phyloP scores from a whole-genome alignment of 2,888 invertebrate genomes.

The Psococerastis gibbosa region DNA sequence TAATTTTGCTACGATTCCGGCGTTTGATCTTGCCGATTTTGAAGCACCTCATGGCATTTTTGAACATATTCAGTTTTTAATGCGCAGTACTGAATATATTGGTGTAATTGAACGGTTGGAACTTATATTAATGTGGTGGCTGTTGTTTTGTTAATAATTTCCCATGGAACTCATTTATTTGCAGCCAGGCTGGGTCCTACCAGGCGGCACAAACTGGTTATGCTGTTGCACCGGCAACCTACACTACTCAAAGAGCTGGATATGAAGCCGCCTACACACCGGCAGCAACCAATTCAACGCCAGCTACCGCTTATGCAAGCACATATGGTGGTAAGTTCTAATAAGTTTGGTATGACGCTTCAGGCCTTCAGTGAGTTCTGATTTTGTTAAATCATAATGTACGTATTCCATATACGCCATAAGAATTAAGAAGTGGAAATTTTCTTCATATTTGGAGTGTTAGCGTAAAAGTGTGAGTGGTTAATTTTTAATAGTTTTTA shows the following conservation, averaged over 20 bases:
- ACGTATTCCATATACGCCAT: too few relatives aligned
- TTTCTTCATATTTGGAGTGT: too few relatives aligned
- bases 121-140: slow-evolving; percentile 21
- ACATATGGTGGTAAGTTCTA: slow-evolving; percentile 35
- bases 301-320: slow-evolving; percentile 30
- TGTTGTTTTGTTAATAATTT: slow-evolving; percentile 6
- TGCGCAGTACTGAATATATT: too few relatives aligned
- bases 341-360: too few relatives aligned
- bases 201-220: slow-evolving; percentile 68
- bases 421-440: too few relatives aligned
- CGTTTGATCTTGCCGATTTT: neutral
- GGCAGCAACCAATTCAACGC: slow-evolving; percentile 37
- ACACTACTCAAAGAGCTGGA: slow-evolving; percentile 64
- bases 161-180: slow-evolving; percentile 5
- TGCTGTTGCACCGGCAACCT: slow-evolving; percentile 58
- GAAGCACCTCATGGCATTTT: too few relatives aligned
- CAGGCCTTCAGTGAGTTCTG: too few relatives aligned
- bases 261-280: slow-evolving; percentile 73
- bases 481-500: too few relatives aligned
- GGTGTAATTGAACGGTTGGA: slow-evolving; percentile 9
- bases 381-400: too few relatives aligned
- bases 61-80: too few relatives aligned
- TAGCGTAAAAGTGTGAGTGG: too few relatives aligned
- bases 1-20: too few relatives aligned
- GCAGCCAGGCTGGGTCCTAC: slow-evolving; percentile 49